phyloP scores from a whole-genome alignment of 2,888 invertebrate species.

The Chloroclystis v-ata region DNA sequence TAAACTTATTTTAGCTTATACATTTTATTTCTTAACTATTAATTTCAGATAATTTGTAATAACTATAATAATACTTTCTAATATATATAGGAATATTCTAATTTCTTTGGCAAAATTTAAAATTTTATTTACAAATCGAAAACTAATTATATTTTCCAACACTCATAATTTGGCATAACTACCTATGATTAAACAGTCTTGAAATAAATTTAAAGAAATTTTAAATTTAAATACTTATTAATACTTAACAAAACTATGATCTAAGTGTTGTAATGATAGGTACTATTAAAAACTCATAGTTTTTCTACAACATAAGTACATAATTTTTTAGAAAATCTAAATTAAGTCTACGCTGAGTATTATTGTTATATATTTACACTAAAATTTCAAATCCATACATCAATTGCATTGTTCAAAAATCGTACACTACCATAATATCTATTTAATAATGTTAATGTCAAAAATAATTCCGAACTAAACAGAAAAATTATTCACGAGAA shows the following conservation, averaged over 20 bases:
- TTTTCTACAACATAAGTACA: no score
- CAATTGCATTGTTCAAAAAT: constrained; percentile 11
- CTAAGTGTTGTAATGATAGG: not conserved
- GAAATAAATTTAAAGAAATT: constrained; percentile 27
- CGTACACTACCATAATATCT: no score
- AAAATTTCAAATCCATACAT: constrained; percentile 33
- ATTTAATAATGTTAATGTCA: no score
- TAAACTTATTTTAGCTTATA: constrained; percentile 15
- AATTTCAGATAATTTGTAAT: constrained; percentile 21
- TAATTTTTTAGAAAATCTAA: not conserved
- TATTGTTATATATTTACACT: no score
- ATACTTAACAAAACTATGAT: no score
- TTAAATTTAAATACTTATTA: constrained; percentile 3
- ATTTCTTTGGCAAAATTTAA: constrained; percentile 60
- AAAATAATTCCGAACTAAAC: no score
- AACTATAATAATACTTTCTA: constrained; percentile 33
- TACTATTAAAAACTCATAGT: not conserved
- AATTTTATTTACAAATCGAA: constrained; percentile 52
- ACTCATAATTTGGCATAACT: constrained; percentile 27
- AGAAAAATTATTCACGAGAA: no score
- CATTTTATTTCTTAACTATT: not conserved
- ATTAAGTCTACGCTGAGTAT: no score
- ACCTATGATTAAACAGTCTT: constrained; percentile 33
- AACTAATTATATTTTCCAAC: constrained; percentile 21
- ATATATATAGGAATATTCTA: constrained; percentile 52